Percentiles rank a stretch among this genome's conserved stretches.
Evolutionary conservation across 1,140 invertebrate species (phyloP).

Genomic region (Drosophila biarmipes): DNA sequence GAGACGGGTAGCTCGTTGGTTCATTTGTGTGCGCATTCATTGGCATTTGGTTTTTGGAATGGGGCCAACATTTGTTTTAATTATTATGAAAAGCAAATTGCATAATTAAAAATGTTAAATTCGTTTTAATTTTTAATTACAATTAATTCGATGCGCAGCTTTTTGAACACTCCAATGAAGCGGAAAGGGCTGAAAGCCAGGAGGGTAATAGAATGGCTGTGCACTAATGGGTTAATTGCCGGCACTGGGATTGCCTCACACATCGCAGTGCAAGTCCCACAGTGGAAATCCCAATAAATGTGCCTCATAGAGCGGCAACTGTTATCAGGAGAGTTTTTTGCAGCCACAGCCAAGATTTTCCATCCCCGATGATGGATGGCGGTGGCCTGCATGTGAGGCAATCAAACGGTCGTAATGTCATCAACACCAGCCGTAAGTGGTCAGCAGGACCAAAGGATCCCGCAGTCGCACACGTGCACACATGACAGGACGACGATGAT

Average conservation of each 20-base stretch:
- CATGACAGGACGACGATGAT: constrained; percentile 61
- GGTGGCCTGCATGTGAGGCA: constrained; percentile 57
- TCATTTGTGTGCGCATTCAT: constrained; percentile 35
- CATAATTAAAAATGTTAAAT: constrained; percentile 78
- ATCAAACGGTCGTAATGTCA: constrained; percentile 80
- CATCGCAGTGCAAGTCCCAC: constrained; percentile 2
- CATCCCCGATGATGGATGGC: constrained; percentile 36
- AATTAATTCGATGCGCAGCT: constrained; percentile 63
- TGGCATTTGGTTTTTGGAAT: constrained; percentile 33
- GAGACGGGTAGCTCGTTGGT: constrained; percentile 1
- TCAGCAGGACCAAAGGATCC: constrained; percentile 27
- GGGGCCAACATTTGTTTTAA: constrained; percentile 73
- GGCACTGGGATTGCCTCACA: constrained; percentile 3
- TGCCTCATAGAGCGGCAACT: not conserved
- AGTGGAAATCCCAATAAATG: not conserved
- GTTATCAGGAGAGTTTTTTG: constrained; percentile 21
- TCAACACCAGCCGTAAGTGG: constrained; percentile 71
- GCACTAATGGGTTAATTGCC: constrained; percentile 60
- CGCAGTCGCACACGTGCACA: constrained; percentile 21
- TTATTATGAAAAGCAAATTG: constrained; percentile 78
- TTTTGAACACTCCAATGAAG: constrained; percentile 8
- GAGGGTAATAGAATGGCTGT: constrained; percentile 5
- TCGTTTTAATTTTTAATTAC: constrained; percentile 81
- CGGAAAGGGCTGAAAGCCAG: not conserved
- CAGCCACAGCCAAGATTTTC: constrained; percentile 9